Percentiles rank a stretch among this genome's conserved stretches.
phyloP scores from a whole-genome alignment of 2,888 invertebrate species.

The Mycalesis mineus region DNA sequence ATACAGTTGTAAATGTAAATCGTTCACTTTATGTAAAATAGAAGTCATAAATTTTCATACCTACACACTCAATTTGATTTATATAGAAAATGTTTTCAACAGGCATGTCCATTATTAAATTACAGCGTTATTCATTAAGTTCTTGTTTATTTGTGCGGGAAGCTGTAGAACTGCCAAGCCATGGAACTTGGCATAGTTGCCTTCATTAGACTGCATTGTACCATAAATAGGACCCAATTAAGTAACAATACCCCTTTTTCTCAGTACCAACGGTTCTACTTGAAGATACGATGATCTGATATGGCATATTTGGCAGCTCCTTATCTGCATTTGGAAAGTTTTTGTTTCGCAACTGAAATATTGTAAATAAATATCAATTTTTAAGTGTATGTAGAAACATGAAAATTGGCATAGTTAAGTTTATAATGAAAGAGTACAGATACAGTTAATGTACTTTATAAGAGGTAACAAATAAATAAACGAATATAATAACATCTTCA shows the following conservation, averaged over 20 bases:
- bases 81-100: constrained; percentile 10
- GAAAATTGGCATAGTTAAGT: no score
- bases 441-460: no score
- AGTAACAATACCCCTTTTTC: constrained; percentile 14
- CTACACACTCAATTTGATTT: constrained; percentile 14
- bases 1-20: constrained; percentile 1
- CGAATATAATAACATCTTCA: no score
- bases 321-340: no score
- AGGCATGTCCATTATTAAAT: constrained; percentile 4
- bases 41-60: neutral
- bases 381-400: no score
- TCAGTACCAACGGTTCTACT: neutral
- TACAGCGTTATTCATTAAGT: constrained; percentile 21
- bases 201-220: constrained; percentile 31
- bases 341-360: no score
- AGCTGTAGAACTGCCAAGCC: neutral
- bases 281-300: no score
- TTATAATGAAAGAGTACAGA: no score
- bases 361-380: no score
- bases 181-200: neutral
- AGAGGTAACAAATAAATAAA: no score
- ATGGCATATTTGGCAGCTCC: no score
- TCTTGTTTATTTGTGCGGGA: constrained; percentile 10
- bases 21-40: constrained; percentile 8
- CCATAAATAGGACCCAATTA: constrained; percentile 21